Evolutionary conservation across 2,113 vertebrate species (phyloP), one percentile per base, ranked within the genome.

Genomic region (Alexandromys fortis): DNA sequence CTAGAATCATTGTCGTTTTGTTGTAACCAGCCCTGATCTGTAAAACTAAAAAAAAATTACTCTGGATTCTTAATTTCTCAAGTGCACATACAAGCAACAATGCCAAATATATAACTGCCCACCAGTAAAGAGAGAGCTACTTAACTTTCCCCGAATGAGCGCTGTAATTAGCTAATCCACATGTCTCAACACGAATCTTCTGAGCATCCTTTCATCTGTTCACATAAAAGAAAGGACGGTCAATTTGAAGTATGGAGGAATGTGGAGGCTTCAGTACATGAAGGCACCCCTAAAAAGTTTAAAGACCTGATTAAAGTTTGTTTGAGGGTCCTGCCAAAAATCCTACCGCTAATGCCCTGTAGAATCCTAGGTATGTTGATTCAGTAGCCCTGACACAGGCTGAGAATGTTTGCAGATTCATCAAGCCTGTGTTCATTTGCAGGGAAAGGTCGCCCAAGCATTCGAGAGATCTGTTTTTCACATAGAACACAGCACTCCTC

Each of bases 221-320:
- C 35, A 96, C 90, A 92, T 97, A n/a, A 97, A 97, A 93, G 86
- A 55, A 92, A 89, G 82, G 82, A 81, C 88, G 22, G 28, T 13
- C 35, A 26, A 63, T 96, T 97, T 96, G 77, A 96, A 94, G 68
- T 89, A 42, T 49, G 12, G 47, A 93, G 68, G n/a, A 22, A 76
- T 55, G 33, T 94, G 67, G 89, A 95, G 38, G 83, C 88, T 58
- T 91, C 63, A 93, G 91, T 55, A 68, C 85, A 94, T 30, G 16
- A 75, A 79, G n/a, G 73, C 6, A 24, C 55, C 87, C 86, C 72
- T 88, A 58, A 95, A 92, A 94, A 83, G 22, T 93, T 96, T 94
- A 96, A 97, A 94, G 96, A 85, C 35, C 73, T 42, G 92, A 92
- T 95, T 83, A 92, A 96, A 94, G 63, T 89, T 88, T 61, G 67